Conservation (phyloP, 35 echinoderm and acorn worm genomes). For the Diadema setosum region DNA sequence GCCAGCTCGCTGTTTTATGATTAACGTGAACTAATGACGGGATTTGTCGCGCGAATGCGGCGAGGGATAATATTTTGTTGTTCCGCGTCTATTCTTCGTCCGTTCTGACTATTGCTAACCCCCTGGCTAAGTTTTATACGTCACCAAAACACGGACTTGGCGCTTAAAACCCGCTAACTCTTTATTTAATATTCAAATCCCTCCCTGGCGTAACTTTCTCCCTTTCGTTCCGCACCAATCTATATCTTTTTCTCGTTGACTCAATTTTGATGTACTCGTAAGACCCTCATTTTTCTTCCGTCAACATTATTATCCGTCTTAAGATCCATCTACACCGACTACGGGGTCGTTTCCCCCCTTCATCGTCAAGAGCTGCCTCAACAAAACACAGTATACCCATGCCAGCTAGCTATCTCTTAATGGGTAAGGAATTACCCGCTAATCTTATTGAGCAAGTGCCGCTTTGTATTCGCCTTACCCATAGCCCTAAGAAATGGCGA, state of each 20-base stretch:
- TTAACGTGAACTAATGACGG: too few relatives aligned
- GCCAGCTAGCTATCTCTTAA: too few relatives aligned
- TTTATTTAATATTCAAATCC: conserved; percentile 3
- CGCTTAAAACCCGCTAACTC: not conserved
- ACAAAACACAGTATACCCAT: not conserved
- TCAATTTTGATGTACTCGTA: not conserved
- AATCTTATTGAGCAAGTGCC: not conserved
- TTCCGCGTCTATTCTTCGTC: too few relatives aligned
- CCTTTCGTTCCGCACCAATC: too few relatives aligned
- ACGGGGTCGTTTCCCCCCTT: not conserved
- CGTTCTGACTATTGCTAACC: too few relatives aligned
- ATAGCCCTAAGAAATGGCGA: conserved; percentile 1
- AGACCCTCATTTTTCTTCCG: conserved; percentile 3
- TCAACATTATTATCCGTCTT: conserved; percentile 7
- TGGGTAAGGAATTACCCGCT: not conserved
- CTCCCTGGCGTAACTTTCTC: not conserved
- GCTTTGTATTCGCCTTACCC: not conserved
- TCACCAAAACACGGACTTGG: too few relatives aligned
- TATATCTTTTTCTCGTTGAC: not conserved
- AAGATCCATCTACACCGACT: not conserved
- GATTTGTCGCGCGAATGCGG: too few relatives aligned
- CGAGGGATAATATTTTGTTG: too few relatives aligned
- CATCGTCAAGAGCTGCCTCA: not conserved
- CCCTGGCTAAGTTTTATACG: too few relatives aligned
- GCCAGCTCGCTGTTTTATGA: too few relatives aligned